These are phyloP conservation scores for Colistium nudipinnis DNA, from an alignment of 2,113 vertebrate genomes.

Conservation along the genomic window DNA sequence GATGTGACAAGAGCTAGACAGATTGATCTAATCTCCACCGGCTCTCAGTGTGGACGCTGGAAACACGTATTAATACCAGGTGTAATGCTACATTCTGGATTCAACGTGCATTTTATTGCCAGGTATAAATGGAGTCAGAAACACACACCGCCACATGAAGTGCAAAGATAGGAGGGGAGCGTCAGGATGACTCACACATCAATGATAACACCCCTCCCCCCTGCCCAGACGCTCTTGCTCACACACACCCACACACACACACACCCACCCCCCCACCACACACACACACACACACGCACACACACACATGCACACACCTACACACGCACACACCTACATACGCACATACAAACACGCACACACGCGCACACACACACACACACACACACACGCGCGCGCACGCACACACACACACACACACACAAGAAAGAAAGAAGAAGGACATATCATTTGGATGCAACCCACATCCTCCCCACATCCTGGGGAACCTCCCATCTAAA, in stretches of 20 bases:
- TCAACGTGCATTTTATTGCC: neutral
- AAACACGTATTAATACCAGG: neutral
- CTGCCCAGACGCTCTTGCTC: slow-evolving; percentile 23
- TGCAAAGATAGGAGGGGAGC: slow-evolving; percentile 54
- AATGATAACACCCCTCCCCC: slow-evolving; percentile 67
- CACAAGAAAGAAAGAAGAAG: slow-evolving; percentile 32
- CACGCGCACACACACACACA: slow-evolving; percentile 21
- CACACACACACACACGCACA: slow-evolving; percentile 30
- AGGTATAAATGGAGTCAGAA: neutral
- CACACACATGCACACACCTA: slow-evolving; percentile 3
- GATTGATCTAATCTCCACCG: too few relatives aligned
- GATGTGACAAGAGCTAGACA: neutral
- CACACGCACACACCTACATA: slow-evolving; percentile 7
- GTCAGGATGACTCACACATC: slow-evolving; percentile 79
- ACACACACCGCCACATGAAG: slow-evolving; percentile 45
- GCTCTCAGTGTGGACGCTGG: neutral
- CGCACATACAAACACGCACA: too few relatives aligned
- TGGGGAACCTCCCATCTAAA: slow-evolving; percentile 73
- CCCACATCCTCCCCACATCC: slow-evolving; percentile 75
- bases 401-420: slow-evolving; percentile 3
- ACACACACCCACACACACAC: slow-evolving; percentile 11
- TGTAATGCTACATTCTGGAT: too few relatives aligned
- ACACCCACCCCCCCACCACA: slow-evolving; percentile 4
- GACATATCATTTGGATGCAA: slow-evolving; percentile 72
- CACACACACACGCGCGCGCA: slow-evolving; percentile 9